These are phyloP conservation scores for Triplophysa yarkandensis DNA, from an alignment of 2,797 vertebrate genomes.

Conservation along the genomic window DNA sequence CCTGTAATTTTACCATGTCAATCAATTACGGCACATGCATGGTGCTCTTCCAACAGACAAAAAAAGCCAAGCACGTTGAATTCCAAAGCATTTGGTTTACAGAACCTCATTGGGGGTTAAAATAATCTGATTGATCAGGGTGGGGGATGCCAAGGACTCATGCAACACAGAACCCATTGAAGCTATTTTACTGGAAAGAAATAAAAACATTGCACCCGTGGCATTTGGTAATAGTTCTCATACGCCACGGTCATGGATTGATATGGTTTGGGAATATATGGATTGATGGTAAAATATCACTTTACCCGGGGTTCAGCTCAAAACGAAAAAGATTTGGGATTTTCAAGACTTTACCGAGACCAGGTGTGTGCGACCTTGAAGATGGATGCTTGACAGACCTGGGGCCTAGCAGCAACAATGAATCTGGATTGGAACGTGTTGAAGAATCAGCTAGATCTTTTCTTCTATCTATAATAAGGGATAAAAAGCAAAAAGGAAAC, in stretches of 20 bases:
- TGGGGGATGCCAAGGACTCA: slow-evolving; percentile 30
- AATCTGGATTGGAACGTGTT: no score
- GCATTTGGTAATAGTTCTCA: neutral
- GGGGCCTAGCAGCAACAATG: neutral
- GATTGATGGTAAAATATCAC: neutral
- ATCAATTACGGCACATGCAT: slow-evolving; percentile 66
- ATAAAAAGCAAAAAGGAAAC: neutral
- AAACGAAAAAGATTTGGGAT: neutral
- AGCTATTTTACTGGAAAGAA: slow-evolving; percentile 41
- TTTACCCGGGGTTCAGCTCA: neutral
- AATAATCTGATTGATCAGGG: slow-evolving; percentile 60
- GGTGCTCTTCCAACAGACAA: slow-evolving; percentile 52
- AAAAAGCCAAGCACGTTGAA: slow-evolving; percentile 55
- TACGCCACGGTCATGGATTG: neutral
- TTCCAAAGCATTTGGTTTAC: slow-evolving; percentile 58
- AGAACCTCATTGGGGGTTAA: slow-evolving; percentile 55
- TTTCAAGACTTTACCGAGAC: neutral
- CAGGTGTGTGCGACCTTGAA: neutral
- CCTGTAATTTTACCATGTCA: slow-evolving; percentile 67
- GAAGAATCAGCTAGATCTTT: neutral
- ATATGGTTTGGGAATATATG: neutral
- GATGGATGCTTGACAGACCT: neutral
- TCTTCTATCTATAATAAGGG: neutral
- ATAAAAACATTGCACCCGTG: slow-evolving; percentile 28
- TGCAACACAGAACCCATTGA: slow-evolving; percentile 54